Evolutionary conservation across 2,797 vertebrate species (phyloP), one percentile per base, ranked within the genome.

Genomic region (Poecilia gillii): DNA sequence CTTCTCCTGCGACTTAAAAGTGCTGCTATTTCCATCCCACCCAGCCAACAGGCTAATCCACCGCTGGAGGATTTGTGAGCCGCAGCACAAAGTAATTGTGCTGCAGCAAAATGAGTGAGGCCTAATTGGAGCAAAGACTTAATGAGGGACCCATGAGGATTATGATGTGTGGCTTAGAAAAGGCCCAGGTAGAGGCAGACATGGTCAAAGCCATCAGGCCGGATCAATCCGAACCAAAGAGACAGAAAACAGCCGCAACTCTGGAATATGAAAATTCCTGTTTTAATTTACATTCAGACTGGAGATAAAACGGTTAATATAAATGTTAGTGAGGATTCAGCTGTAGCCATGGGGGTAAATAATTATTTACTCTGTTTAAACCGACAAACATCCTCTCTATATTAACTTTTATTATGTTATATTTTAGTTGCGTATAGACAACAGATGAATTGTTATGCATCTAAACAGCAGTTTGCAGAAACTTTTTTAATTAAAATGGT

Each of bases 131-230:
- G 87, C 79, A 87, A 86, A 89, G 93, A 91, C 88, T 93, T 96
- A 96, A 95, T 95, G 94, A 95, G 89, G 87, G 41, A 89, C 93
- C 92, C 89, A 81, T 31, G 91, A 95, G 94, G 94, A 95, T 89
- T 81, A 84, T 88, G 90, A 94, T 94, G 88, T 89, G 84, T 86
- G 93, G 87, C 83, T 89, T 89, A 93, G 89, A 93, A 94, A 90
- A 85, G 90, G 90, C 88, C 86, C 93, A 95, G 93, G 94, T 94
- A 93, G 82, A 55, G 4, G 75, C 72, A 90, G 89, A 91, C 88
- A 84, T 62, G 73, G 90, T 90, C 89, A 89, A 87, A 92, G 80
- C 86, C 85, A 91, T 92, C 84, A 89, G 76, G 73, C 81, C 74
- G 59, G 72, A 83, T 80, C 57, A 75, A 85, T 64, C 78, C 66